phyloP scores from a whole-genome alignment of 2,888 invertebrate genomes.

The Acanthoscelides obtectus region DNA sequence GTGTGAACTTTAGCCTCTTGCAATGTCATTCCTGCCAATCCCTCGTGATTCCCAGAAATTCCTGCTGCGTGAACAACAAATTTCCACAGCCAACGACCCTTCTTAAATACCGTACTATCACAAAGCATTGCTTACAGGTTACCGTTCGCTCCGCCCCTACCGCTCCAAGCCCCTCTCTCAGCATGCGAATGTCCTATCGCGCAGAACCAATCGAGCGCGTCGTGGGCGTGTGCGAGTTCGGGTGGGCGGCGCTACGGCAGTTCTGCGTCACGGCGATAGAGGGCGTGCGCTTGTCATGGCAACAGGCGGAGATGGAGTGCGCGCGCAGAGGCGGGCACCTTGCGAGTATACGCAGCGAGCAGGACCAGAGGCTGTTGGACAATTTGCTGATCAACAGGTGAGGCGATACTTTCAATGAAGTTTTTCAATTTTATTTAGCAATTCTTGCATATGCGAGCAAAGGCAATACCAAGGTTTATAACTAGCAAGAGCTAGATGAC shows the following conservation, averaged over 20 bases:
- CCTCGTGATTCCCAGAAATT: no score
- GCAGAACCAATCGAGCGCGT: slow-evolving; percentile 59
- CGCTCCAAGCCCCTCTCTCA: slow-evolving; percentile 15
- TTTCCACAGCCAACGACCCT: no score
- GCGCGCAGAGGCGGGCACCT: slow-evolving; percentile 61
- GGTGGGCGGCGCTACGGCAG: slow-evolving; percentile 64
- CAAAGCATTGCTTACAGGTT: not conserved
- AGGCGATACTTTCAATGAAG: slow-evolving; percentile 30
- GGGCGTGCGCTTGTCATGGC: slow-evolving; percentile 57
- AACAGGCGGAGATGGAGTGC: slow-evolving; percentile 65
- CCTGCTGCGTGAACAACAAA: no score
- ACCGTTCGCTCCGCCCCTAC: not conserved
- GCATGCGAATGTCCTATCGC: slow-evolving; percentile 58
- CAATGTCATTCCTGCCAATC: no score
- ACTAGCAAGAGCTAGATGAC: no score
- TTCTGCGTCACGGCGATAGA: slow-evolving; percentile 63
- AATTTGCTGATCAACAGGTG: slow-evolving; percentile 62
- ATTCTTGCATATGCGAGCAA: no score
- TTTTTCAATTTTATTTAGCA: not conserved
- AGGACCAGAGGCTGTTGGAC: slow-evolving; percentile 61
- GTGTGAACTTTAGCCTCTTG: no score
- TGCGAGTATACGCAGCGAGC: slow-evolving; percentile 60
- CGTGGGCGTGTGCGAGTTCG: slow-evolving; percentile 64
- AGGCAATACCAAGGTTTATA: no score
- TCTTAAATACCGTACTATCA: no score